phyloP scores from a whole-genome alignment of 2,797 vertebrate genomes.

The Myotis planiceps region DNA sequence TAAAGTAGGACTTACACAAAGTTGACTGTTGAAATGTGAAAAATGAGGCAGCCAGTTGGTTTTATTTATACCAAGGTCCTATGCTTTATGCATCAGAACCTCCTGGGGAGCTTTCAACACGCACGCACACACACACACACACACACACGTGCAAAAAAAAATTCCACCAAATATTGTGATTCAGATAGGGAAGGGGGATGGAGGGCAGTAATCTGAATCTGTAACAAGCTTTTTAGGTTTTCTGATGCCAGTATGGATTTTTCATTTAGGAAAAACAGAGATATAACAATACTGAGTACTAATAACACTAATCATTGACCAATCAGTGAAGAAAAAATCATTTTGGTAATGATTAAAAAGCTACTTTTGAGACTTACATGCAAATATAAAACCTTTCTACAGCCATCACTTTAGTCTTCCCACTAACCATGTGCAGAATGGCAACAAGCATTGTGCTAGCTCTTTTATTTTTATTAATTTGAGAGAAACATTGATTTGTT shows the following conservation, averaged over 20 bases:
- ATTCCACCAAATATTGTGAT: not conserved
- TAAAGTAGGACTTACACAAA: not conserved
- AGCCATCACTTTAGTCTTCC: not conserved
- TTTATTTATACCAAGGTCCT: not conserved
- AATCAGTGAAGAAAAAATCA: not conserved
- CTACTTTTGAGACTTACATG: not conserved
- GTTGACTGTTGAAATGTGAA: not conserved
- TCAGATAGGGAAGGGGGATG: not conserved
- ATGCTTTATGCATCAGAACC: not conserved
- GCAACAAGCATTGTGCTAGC: not conserved
- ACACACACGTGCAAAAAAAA: not conserved
- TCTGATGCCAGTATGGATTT: not conserved
- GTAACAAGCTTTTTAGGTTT: not conserved
- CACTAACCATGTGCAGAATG: not conserved
- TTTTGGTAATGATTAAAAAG: constrained; percentile 40
- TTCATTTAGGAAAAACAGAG: not conserved
- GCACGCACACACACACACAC: not conserved
- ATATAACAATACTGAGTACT: not conserved
- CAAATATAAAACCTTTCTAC: not conserved
- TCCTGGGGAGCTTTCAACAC: not conserved
- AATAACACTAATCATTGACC: not conserved
- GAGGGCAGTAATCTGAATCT: not conserved
- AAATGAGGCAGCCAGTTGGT: not conserved
- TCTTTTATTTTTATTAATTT: not conserved
- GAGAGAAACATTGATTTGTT: not conserved